Conservation (phyloP, 2,113 vertebrate genomes). For the Colistium nudipinnis region DNA sequence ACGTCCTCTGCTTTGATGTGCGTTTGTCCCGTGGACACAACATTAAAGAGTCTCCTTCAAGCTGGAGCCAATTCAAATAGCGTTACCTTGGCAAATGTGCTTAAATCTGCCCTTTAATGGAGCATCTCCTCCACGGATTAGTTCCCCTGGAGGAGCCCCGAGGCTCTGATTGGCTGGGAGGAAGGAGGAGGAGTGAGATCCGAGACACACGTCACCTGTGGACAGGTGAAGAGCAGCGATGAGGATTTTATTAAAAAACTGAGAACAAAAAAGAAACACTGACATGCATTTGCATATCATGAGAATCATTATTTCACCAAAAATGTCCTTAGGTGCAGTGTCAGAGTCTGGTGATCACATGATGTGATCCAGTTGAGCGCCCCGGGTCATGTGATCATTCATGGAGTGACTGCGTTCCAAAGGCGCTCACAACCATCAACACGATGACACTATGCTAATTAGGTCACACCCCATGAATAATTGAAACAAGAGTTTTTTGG, state of each 20-base stretch:
- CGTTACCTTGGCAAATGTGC: slow-evolving; percentile 75
- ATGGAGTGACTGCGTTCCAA: slow-evolving; percentile 57
- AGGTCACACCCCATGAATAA: slow-evolving; percentile 40
- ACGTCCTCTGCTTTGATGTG: slow-evolving; percentile 76
- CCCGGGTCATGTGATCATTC: no score
- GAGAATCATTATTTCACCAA: no score
- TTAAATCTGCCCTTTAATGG: slow-evolving; percentile 77
- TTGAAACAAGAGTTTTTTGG: slow-evolving; percentile 51
- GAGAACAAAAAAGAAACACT: no score
- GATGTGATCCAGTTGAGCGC: no score
- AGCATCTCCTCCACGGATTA: slow-evolving; percentile 59
- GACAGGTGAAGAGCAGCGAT: no score
- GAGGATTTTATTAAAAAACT: no score
- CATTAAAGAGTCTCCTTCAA: slow-evolving; percentile 74
- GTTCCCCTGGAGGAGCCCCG: slow-evolving; percentile 44
- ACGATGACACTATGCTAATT: slow-evolving; percentile 71
- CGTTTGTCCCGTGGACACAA: slow-evolving; percentile 74
- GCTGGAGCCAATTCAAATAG: slow-evolving; percentile 64
- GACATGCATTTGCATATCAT: no score
- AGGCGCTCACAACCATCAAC: slow-evolving; percentile 62
- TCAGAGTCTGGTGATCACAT: no score
- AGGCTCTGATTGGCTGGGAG: slow-evolving; percentile 37
- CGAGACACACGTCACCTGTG: no score
- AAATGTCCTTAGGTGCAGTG: no score
- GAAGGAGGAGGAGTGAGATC: slow-evolving; percentile 15